Conservation (phyloP, 2,888 invertebrate genomes). For the Stomorhina lunata region DNA sequence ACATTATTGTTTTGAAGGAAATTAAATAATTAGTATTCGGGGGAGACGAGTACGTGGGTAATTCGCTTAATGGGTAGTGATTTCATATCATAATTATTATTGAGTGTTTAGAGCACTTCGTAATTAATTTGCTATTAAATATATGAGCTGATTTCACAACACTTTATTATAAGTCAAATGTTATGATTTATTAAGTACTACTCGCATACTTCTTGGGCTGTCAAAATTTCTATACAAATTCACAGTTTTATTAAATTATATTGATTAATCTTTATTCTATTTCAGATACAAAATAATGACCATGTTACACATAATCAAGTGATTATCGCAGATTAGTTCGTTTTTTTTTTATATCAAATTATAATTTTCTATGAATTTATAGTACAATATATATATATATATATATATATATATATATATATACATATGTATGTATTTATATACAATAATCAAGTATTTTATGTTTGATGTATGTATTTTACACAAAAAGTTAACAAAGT, state of each 20-base stretch:
- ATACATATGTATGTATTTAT: background rate
- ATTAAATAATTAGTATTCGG: conserved; percentile 21
- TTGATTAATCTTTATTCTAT: too few relatives aligned
- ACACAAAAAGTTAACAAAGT: too few relatives aligned
- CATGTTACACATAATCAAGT: too few relatives aligned
- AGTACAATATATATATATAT: background rate
- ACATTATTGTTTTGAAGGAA: conserved; percentile 12
- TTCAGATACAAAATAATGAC: too few relatives aligned
- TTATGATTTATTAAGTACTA: background rate
- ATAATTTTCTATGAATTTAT: too few relatives aligned
- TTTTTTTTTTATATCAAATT: too few relatives aligned
- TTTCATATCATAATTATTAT: background rate
- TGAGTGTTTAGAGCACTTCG: background rate
- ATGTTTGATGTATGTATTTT: background rate
- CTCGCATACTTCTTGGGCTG: too few relatives aligned
- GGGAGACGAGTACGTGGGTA: background rate
- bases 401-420: background rate
- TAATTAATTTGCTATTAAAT: background rate
- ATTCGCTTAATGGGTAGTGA: background rate
- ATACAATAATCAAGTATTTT: background rate
- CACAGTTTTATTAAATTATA: too few relatives aligned
- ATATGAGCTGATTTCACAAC: background rate
- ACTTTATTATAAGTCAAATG: background rate
- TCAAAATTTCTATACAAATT: too few relatives aligned
- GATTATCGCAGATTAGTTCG: too few relatives aligned